These are phyloP conservation scores for Periplaneta americana DNA, from an alignment of 1,140 invertebrate genomes.

Conservation along the genomic window DNA sequence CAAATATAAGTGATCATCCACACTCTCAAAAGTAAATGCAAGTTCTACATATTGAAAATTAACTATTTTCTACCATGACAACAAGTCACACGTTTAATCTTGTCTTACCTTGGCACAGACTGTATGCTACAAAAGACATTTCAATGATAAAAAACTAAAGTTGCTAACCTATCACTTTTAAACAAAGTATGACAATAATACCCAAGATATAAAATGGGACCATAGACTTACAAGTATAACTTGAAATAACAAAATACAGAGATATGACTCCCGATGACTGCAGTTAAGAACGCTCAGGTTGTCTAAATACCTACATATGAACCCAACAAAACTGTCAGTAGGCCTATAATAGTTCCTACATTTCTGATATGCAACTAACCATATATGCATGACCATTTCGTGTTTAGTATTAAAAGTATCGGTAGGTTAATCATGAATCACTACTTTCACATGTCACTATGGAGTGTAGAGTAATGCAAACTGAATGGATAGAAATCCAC, in stretches of 20 bases:
- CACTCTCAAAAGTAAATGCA: background rate
- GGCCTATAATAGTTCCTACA: no score
- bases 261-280: background rate
- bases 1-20: background rate
- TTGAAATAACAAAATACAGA: background rate
- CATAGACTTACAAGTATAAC: background rate
- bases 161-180: background rate
- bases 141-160: constrained; percentile 3
- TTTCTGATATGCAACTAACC: background rate
- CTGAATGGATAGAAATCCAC: background rate
- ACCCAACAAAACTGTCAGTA: background rate
- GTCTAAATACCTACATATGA: background rate
- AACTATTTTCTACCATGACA: constrained; percentile 1
- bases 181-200: background rate
- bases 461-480: background rate
- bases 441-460: background rate
- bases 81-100: background rate
- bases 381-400: background rate
- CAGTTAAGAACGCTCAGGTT: background rate
- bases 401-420: background rate
- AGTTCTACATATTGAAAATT: background rate
- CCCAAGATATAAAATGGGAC: background rate
- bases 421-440: background rate
- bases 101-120: constrained; percentile 45
- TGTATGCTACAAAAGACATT: constrained; percentile 44